phyloP scores from a whole-genome alignment of 2,113 vertebrate species.

The Tangachromis dhanisi region DNA sequence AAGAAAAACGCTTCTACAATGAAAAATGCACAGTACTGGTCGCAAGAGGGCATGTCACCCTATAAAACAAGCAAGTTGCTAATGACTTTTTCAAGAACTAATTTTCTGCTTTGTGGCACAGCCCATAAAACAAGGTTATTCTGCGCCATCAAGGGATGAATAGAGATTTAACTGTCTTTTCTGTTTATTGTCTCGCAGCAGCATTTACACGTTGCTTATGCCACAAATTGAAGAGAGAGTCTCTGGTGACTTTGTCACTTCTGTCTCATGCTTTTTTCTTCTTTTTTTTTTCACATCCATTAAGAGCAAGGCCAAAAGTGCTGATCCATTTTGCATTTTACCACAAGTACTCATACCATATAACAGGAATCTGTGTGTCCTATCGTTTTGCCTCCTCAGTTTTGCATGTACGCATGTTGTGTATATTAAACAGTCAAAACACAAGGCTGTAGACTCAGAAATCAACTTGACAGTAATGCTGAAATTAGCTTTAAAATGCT shows the following conservation, averaged over 20 bases:
- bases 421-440: conserved; percentile 15
- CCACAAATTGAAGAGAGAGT: conserved; percentile 22
- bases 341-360: not conserved
- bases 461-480: conserved; percentile 46
- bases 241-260: conserved; percentile 25
- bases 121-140: conserved; percentile 70
- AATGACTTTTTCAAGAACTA: conserved; percentile 76
- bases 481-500: conserved; percentile 52
- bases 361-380: not conserved
- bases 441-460: not conserved
- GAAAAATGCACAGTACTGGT: conserved; percentile 46
- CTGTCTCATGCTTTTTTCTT: not conserved
- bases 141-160: conserved; percentile 59
- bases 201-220: conserved; percentile 52
- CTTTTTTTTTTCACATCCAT: not conserved
- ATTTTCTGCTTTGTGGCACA: conserved; percentile 67
- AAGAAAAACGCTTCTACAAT: conserved; percentile 23
- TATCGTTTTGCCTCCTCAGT: not conserved
- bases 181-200: conserved; percentile 64
- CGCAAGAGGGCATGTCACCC: conserved; percentile 61
- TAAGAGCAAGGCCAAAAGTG: not conserved
- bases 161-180: conserved; percentile 78
- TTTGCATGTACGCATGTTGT: not conserved
- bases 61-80: conserved; percentile 69
- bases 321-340: conserved; percentile 4